These are phyloP conservation scores for Harpalus rubripes DNA, from an alignment of 2,888 invertebrate genomes.

Conservation along the genomic window DNA sequence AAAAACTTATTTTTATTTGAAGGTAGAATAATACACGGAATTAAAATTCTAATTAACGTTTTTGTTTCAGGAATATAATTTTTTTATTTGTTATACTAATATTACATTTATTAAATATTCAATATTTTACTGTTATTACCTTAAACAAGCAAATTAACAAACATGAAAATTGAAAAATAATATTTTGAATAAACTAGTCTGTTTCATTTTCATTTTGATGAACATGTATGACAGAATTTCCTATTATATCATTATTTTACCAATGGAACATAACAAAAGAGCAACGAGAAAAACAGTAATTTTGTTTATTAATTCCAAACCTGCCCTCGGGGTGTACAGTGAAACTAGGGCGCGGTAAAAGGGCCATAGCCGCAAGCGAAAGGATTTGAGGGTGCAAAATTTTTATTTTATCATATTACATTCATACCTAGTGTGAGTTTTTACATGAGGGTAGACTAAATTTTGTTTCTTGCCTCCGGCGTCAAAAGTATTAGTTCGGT, in stretches of 20 bases:
- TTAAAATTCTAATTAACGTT: neutral
- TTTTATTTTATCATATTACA: constrained; percentile 47
- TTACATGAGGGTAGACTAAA: constrained; percentile 5
- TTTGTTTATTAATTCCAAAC: constrained; percentile 45
- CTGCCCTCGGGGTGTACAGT: constrained; percentile 22
- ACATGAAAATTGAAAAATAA: neutral
- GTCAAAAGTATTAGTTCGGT: constrained; percentile 32
- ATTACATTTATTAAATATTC: no score
- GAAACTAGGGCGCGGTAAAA: constrained; percentile 38
- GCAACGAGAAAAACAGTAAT: constrained; percentile 29
- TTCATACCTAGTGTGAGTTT: constrained; percentile 36
- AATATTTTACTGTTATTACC: no score
- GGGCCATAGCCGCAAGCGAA: neutral
- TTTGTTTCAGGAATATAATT: neutral
- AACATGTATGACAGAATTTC: constrained; percentile 7
- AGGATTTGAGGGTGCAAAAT: constrained; percentile 15
- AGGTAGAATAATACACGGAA: neutral
- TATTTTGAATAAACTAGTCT: neutral
- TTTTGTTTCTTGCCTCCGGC: constrained; percentile 38
- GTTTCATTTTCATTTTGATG: neutral
- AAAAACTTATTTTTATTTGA: neutral
- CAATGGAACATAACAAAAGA: constrained; percentile 26
- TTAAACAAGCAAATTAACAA: neutral
- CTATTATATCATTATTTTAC: neutral
- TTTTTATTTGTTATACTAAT: neutral